Percentiles rank a stretch among this genome's conserved stretches.
Conservation (phyloP, 2,113 vertebrate genomes). For the Melospiza georgiana region DNA sequence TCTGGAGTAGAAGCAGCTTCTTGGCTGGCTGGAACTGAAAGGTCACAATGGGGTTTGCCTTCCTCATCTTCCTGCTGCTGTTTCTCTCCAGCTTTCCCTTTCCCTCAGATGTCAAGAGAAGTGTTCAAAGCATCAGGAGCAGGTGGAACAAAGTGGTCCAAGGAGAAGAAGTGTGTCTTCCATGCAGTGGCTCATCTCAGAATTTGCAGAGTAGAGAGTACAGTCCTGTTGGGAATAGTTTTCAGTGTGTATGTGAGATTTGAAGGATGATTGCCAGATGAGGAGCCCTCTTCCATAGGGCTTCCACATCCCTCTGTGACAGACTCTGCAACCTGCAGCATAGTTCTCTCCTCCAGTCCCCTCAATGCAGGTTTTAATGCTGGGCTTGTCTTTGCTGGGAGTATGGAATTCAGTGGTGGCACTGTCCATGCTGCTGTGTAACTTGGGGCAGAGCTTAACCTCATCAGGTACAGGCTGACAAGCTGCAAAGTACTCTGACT, state of each 20-base stretch:
- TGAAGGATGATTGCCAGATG: not conserved
- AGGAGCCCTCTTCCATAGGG: not conserved
- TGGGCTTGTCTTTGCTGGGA: not conserved
- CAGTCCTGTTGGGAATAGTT: not conserved
- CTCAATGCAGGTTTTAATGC: not conserved
- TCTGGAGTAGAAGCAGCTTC: not conserved
- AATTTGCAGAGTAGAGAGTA: not conserved
- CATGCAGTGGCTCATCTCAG: not conserved
- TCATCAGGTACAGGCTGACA: not conserved
- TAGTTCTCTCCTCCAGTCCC: not conserved
- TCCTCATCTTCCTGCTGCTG: not conserved
- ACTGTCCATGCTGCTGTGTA: not conserved
- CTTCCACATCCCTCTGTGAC: not conserved
- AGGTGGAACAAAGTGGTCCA: not conserved
- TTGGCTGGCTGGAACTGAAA: not conserved
- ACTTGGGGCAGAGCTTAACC: not conserved
- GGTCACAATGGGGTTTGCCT: not conserved
- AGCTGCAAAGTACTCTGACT: not conserved
- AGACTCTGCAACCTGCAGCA: not conserved
- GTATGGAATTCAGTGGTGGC: not conserved
- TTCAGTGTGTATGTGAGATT: not conserved
- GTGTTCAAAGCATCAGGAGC: not conserved
- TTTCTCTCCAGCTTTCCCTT: not conserved
- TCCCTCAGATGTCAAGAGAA: not conserved
- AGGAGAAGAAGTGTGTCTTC: not conserved